Conservation (phyloP, 2,113 vertebrate species). For the Falcunculus frontatus region DNA sequence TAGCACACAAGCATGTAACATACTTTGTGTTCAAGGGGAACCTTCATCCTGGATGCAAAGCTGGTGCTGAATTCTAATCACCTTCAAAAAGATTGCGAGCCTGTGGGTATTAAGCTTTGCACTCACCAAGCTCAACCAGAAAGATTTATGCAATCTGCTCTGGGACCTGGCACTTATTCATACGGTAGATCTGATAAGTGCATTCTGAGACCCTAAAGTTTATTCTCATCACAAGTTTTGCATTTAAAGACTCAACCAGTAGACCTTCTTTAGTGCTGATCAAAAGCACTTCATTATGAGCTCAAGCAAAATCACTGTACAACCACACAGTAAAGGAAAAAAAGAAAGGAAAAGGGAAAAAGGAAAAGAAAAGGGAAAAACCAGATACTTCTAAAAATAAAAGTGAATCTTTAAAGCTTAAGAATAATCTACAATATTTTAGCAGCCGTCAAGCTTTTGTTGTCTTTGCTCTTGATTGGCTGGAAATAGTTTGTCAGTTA, state of each 20-base stretch:
- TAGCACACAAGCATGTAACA: slow-evolving; percentile 64
- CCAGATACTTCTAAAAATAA: slow-evolving; percentile 18
- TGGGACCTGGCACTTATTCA: slow-evolving; percentile 64
- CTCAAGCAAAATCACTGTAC: slow-evolving; percentile 40
- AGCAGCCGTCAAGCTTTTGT: slow-evolving; percentile 17
- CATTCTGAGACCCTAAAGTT: slow-evolving; percentile 72
- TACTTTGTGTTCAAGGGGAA: slow-evolving; percentile 73
- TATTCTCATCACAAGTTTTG: slow-evolving; percentile 71
- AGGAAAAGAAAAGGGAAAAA: background rate
- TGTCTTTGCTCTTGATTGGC: slow-evolving; percentile 17
- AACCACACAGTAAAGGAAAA: background rate
- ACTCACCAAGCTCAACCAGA: slow-evolving; percentile 56
- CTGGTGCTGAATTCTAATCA: slow-evolving; percentile 70
- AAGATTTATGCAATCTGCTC: slow-evolving; percentile 73
- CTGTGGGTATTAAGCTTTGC: slow-evolving; percentile 71
- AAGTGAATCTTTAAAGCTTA: slow-evolving; percentile 31
- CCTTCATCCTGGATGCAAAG: slow-evolving; percentile 72
- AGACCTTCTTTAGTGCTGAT: slow-evolving; percentile 67
- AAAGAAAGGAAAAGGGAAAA: background rate
- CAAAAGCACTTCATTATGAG: slow-evolving; percentile 60
- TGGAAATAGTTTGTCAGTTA: slow-evolving; percentile 51
- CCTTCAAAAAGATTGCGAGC: slow-evolving; percentile 66
- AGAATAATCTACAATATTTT: slow-evolving; percentile 40
- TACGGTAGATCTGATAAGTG: slow-evolving; percentile 68
- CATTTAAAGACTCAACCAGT: slow-evolving; percentile 63